Conservation (phyloP, 2,113 vertebrate species). For the Noturus placidus region DNA sequence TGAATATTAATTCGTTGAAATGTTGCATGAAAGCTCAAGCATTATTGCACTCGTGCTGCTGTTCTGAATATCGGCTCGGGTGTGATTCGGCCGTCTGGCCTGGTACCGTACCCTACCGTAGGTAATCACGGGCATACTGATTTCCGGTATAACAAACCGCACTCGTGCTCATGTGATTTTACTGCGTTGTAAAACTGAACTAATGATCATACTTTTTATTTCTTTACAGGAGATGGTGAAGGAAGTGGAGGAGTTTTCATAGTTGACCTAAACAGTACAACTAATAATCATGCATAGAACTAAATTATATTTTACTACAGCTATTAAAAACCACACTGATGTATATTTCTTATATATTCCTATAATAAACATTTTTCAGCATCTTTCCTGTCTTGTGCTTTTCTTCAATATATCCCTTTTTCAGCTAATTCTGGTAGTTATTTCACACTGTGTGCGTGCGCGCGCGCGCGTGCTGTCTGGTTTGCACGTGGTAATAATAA, state of each 20-base stretch:
- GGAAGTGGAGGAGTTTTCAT: conserved; percentile 74
- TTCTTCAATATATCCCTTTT: background rate
- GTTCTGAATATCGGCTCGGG: background rate
- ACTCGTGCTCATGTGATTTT: background rate
- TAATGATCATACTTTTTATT: background rate
- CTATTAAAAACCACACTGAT: background rate
- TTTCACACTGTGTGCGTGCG: background rate
- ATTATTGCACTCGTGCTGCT: background rate
- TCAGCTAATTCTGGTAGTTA: background rate
- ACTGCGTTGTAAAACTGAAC: background rate
- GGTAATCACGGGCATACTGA: background rate
- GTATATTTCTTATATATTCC: conserved; percentile 23
- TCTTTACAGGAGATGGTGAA: conserved; percentile 77
- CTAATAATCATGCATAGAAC: conserved; percentile 40
- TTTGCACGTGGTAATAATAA: background rate
- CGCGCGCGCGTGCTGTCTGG: background rate
- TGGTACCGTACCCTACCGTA: too few species aligned
- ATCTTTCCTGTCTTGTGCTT: background rate
- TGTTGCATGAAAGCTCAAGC: background rate
- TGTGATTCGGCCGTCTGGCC: background rate
- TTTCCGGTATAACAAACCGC: background rate
- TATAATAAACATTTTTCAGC: conserved; percentile 34
- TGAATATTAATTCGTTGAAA: background rate
- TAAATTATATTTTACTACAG: conserved; percentile 49
- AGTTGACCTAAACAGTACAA: conserved; percentile 39